Evolutionary conservation across 2,797 vertebrate species (phyloP).

Genomic region (Pampus argenteus): DNA sequence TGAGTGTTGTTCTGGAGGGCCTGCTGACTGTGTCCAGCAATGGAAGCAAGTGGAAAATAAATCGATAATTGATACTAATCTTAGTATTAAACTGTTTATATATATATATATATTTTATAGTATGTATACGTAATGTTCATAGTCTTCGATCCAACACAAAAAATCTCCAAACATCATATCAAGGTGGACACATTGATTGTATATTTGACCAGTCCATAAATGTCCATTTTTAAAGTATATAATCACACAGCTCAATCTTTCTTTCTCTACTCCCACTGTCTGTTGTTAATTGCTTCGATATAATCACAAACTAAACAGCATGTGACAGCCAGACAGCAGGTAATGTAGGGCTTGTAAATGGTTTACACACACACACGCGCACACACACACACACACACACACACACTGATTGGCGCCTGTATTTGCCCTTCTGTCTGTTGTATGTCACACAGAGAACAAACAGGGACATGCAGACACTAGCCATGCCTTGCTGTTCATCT

Average conservation of each 20-base stretch:
- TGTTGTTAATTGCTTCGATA: slow-evolving; percentile 30
- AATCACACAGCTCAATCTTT: neutral
- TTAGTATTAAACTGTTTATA: slow-evolving; percentile 18
- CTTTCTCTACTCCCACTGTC: slow-evolving; percentile 3
- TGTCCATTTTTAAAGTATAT: neutral
- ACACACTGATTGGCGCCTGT: slow-evolving; percentile 38
- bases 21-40: slow-evolving; percentile 32
- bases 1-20: slow-evolving; percentile 15
- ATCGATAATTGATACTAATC: slow-evolving; percentile 12
- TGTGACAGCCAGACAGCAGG: slow-evolving; percentile 45
- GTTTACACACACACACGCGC: slow-evolving; percentile 37
- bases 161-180: too few species aligned
- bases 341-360: slow-evolving; percentile 42
- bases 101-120: too few species aligned
- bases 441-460: slow-evolving; percentile 67
- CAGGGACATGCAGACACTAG: slow-evolving; percentile 57
- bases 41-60: slow-evolving; percentile 41
- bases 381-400: slow-evolving; percentile 35
- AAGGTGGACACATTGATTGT: neutral
- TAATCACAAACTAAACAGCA: slow-evolving; percentile 27
- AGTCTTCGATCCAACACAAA: too few species aligned
- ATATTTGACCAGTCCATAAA: slow-evolving; percentile 6
- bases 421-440: slow-evolving; percentile 57
- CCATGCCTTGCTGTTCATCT: slow-evolving; percentile 55
- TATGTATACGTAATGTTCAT: too few species aligned